Percentiles rank a stretch among this genome's conserved stretches.
phyloP scores from a whole-genome alignment of 2,113 vertebrate species.

The Barnardius zonarius region DNA sequence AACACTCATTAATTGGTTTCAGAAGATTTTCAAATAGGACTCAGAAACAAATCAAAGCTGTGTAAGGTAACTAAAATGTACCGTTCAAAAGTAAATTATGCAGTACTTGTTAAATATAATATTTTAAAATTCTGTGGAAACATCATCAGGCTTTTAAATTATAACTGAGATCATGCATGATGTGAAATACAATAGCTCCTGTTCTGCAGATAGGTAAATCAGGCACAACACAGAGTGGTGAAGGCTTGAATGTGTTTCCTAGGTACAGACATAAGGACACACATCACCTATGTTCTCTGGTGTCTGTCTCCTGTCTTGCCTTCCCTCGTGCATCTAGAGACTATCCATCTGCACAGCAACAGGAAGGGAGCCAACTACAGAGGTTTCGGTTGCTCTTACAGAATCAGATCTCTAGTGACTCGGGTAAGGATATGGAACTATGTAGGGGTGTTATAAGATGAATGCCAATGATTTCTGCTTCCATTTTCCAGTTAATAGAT shows the following conservation, averaged over 20 bases:
- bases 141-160: neutral
- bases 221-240: neutral
- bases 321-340: neutral
- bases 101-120: neutral
- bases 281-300: neutral
- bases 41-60: neutral
- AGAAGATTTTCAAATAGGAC: neutral
- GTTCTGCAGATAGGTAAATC: neutral
- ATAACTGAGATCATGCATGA: neutral
- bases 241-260: neutral
- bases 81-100: neutral
- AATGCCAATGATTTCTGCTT: neutral
- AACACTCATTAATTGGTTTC: neutral
- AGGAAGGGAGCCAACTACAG: accelerated
- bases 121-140: neutral
- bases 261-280: neutral
- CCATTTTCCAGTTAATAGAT: neutral
- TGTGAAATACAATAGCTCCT: neutral
- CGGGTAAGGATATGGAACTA: neutral
- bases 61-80: neutral
- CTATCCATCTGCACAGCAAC: neutral
- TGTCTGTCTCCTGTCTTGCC: neutral
- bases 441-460: neutral
- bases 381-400: neutral
- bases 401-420: neutral